Evolutionary conservation across 2,113 vertebrate genomes (phyloP).

Genomic region (Pollimyrus isidori): DNA sequence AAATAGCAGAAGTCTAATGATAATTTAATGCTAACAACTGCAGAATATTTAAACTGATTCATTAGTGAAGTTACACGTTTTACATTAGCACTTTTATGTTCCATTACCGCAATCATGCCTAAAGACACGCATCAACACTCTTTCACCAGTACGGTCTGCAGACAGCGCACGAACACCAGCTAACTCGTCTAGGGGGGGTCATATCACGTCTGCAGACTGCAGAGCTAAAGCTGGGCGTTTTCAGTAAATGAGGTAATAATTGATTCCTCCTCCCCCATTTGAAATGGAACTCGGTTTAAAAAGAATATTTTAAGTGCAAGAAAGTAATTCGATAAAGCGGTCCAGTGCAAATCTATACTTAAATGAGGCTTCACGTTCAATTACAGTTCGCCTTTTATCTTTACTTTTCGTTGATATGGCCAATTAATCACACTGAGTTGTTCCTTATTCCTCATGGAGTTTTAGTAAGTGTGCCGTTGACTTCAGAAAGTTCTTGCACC

Average conservation of each 20-base stretch:
- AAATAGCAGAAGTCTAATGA: constrained; percentile 62
- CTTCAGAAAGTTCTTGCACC: not conserved
- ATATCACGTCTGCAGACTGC: not conserved
- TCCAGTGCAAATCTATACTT: constrained; percentile 59
- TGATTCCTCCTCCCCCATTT: constrained; percentile 38
- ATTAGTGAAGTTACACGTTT: constrained; percentile 63
- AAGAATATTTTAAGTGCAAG: constrained; percentile 53
- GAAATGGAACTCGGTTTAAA: constrained; percentile 50
- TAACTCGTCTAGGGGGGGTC: not conserved
- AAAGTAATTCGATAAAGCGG: constrained; percentile 60
- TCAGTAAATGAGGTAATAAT: constrained; percentile 41
- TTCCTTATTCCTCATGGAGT: constrained; percentile 46
- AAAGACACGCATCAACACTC: constrained; percentile 23
- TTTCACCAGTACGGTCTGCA: not conserved
- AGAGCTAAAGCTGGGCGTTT: constrained; percentile 33
- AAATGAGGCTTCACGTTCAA: constrained; percentile 65
- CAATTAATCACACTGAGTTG: constrained; percentile 55
- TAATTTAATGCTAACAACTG: constrained; percentile 65
- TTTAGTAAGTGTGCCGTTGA: not conserved
- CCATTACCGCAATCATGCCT: constrained; percentile 45
- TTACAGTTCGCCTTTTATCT: constrained; percentile 60
- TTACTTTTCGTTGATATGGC: constrained; percentile 51
- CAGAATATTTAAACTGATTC: constrained; percentile 58
- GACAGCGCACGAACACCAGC: not conserved
- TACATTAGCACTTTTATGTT: constrained; percentile 63